Conservation (phyloP, 2,797 vertebrate genomes). For the Rhinella marina region DNA sequence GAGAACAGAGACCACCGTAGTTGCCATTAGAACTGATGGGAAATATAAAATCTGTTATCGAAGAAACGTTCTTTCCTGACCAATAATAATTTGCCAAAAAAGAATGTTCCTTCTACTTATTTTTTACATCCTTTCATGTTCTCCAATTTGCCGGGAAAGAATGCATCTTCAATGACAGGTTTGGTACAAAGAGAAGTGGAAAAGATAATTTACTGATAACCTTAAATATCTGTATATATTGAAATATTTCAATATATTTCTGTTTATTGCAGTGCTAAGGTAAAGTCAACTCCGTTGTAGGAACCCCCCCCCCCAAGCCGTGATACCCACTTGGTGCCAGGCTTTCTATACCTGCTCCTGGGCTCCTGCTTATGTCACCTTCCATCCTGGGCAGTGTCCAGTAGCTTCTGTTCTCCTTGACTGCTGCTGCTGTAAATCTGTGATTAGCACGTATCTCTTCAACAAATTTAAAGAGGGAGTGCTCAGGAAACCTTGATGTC, state of each 20-base stretch:
- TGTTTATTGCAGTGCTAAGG: background rate
- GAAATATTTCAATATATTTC: background rate
- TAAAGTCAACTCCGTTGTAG: background rate
- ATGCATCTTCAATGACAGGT: background rate
- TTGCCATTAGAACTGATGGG: background rate
- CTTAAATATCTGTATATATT: background rate
- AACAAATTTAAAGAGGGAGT: constrained; percentile 2
- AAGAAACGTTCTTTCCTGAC: background rate
- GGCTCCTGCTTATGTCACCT: background rate
- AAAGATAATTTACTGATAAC: background rate
- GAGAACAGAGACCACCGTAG: background rate
- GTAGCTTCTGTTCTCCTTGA: background rate
- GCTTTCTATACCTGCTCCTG: background rate
- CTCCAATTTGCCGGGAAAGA: background rate
- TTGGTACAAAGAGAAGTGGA: background rate
- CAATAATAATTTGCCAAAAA: background rate
- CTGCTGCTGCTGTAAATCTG: background rate
- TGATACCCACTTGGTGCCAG: background rate
- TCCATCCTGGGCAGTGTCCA: constrained; percentile 5
- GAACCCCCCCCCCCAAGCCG: background rate
- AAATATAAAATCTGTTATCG: background rate
- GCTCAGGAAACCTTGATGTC: background rate
- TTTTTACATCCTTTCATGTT: background rate
- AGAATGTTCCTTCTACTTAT: background rate
- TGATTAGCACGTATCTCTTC: background rate